These are phyloP conservation scores for Trilocha varians DNA, from an alignment of 2,888 invertebrate genomes.

Conservation along the genomic window DNA sequence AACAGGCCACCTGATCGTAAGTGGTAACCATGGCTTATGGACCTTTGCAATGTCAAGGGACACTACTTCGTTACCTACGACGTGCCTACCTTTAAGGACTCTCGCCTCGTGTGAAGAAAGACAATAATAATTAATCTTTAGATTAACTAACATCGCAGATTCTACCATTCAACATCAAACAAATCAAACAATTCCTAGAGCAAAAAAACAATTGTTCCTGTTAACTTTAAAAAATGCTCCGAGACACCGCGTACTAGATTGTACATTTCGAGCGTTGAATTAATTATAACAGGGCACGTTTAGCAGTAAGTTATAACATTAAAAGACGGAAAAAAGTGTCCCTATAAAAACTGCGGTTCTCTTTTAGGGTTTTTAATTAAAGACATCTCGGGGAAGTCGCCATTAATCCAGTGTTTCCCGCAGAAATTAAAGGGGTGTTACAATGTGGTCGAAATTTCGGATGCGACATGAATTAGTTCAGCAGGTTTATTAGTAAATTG, in stretches of 20 bases:
- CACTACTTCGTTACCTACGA: too few species aligned
- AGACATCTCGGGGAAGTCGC: conserved; percentile 34
- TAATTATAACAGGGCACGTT: conserved; percentile 3
- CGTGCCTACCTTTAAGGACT: too few species aligned
- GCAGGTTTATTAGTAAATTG: too few species aligned
- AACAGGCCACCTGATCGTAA: too few species aligned
- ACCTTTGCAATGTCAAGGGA: too few species aligned
- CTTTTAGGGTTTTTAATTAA: conserved; percentile 59
- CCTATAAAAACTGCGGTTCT: conserved; percentile 42
- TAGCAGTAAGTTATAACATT: conserved; percentile 6
- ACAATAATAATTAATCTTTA: too few species aligned
- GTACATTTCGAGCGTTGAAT: neutral
- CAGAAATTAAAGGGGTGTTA: conserved; percentile 41
- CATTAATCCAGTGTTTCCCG: conserved; percentile 52
- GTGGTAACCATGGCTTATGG: too few species aligned
- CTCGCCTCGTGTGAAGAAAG: too few species aligned
- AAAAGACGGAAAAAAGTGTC: conserved; percentile 26
- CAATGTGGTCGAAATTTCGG: conserved; percentile 7
- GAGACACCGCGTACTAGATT: neutral
- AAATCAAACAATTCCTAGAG: too few species aligned
- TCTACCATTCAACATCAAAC: too few species aligned
- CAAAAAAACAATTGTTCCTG: too few species aligned
- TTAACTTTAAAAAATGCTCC: neutral
- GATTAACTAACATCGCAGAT: too few species aligned
- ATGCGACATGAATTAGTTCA: neutral